phyloP scores from a whole-genome alignment of 1,140 invertebrate genomes.

The Coelopa frigida region DNA sequence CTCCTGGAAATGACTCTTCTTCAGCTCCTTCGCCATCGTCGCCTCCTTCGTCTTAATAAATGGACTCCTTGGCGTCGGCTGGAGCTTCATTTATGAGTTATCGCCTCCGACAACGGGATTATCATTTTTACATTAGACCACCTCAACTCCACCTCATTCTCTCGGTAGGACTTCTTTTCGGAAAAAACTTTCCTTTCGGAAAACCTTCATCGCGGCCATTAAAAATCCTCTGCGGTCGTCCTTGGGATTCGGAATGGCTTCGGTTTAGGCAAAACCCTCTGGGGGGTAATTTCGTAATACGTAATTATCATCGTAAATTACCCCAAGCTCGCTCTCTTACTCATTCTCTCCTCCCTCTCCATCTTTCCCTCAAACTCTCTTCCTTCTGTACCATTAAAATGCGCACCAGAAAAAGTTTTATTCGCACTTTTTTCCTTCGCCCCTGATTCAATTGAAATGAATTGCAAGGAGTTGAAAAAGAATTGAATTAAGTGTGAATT shows the following conservation, averaged over 20 bases:
- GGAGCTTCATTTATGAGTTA: conserved; percentile 31
- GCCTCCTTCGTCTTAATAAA: not conserved
- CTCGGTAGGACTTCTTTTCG: conserved; percentile 19
- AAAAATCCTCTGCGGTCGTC: too few relatives aligned
- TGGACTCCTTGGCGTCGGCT: not conserved
- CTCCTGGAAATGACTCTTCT: not conserved
- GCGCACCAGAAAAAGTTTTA: conserved; percentile 3
- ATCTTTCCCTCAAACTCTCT: too few relatives aligned
- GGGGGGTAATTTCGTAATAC: conserved; percentile 37
- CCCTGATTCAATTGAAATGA: conserved; percentile 11
- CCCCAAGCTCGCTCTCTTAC: too few relatives aligned
- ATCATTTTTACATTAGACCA: conserved; percentile 37
- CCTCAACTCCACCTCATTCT: too few relatives aligned
- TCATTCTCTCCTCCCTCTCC: too few relatives aligned
- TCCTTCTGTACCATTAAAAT: conserved; percentile 10
- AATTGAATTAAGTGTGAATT: conserved; percentile 13
- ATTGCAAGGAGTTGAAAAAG: conserved; percentile 8
- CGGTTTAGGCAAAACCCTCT: too few relatives aligned
- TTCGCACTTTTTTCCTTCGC: conserved; percentile 7
- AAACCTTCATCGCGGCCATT: too few relatives aligned
- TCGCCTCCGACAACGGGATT: conserved; percentile 43
- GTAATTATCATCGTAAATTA: conserved; percentile 44
- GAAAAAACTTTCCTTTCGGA: too few relatives aligned
- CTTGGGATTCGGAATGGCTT: too few relatives aligned
- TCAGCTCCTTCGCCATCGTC: not conserved